Evolutionary conservation across 2,888 invertebrate genomes (phyloP).

Genomic region (Pseudeuparius sepicola): DNA sequence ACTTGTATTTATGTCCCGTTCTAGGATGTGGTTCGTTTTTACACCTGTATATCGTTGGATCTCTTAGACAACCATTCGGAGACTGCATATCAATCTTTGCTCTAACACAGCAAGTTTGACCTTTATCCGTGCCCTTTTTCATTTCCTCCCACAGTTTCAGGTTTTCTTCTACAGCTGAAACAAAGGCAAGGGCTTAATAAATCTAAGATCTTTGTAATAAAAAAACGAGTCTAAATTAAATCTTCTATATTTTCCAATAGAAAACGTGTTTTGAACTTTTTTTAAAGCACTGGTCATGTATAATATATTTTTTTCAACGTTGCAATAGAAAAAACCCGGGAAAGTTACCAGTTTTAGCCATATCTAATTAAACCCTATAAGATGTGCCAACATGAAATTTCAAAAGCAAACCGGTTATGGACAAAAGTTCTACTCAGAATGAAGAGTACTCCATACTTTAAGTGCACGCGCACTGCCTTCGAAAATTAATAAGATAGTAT

Average conservation of each 20-base stretch:
- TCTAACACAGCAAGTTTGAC: conserved; percentile 86
- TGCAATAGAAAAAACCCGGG: no score
- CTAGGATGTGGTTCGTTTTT: conserved; percentile 91
- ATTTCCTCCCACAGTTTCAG: conserved; percentile 89
- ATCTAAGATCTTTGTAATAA: conserved; percentile 4
- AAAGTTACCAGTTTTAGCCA: no score
- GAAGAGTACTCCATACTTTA: no score
- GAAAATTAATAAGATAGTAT: no score
- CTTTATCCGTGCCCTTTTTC: conserved; percentile 69
- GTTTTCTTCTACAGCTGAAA: conserved; percentile 72
- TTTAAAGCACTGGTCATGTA: no score
- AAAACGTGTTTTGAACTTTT: no score
- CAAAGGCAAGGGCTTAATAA: conserved; percentile 9
- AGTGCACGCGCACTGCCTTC: no score
- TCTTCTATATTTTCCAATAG: conserved; percentile 5
- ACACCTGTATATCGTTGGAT: conserved; percentile 97
- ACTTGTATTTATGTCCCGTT: conserved; percentile 94
- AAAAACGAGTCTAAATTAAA: neutral
- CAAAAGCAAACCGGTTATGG: no score
- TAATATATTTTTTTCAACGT: no score
- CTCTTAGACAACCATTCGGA: conserved; percentile 91
- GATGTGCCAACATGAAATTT: no score
- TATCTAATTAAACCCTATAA: no score
- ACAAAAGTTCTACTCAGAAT: no score
- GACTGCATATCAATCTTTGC: conserved; percentile 98